Evolutionary conservation across 2,888 invertebrate genomes (phyloP).

Genomic region (Tortrix viridana): DNA sequence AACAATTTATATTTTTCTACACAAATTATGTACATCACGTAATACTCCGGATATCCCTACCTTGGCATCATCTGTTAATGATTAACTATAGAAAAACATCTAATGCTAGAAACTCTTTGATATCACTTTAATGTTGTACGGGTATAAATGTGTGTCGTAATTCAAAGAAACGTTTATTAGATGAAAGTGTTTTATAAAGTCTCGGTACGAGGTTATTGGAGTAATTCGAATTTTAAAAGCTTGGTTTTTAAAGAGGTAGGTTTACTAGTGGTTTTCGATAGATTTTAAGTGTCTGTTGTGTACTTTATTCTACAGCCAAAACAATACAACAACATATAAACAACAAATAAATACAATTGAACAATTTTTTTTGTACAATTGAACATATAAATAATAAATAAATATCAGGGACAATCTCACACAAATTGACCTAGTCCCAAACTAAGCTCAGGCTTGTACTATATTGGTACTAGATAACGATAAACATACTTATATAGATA

Average conservation of each 20-base stretch:
- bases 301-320: too few species aligned
- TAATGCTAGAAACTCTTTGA: conserved; percentile 49
- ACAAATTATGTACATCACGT: too few species aligned
- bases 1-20: too few species aligned
- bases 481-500: too few species aligned
- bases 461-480: too few species aligned
- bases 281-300: not conserved
- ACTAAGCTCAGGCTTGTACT: too few species aligned
- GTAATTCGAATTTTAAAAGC: not conserved
- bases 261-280: not conserved
- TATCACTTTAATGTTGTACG: conserved; percentile 47
- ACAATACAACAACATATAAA: too few species aligned
- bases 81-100: conserved; percentile 46
- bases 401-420: too few species aligned
- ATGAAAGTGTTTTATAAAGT: conserved; percentile 21
- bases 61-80: conserved; percentile 46
- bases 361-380: too few species aligned
- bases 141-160: conserved; percentile 49
- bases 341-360: too few species aligned
- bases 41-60: conserved; percentile 34
- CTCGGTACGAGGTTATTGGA: conserved; percentile 12
- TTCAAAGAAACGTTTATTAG: conserved; percentile 45
- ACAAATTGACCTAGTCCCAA: too few species aligned
- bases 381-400: too few species aligned
- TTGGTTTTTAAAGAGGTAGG: not conserved